Base-by-base conservation (phyloP, 2,888 invertebrate genomes). In the Ganaspis brasiliensis region DNA sequence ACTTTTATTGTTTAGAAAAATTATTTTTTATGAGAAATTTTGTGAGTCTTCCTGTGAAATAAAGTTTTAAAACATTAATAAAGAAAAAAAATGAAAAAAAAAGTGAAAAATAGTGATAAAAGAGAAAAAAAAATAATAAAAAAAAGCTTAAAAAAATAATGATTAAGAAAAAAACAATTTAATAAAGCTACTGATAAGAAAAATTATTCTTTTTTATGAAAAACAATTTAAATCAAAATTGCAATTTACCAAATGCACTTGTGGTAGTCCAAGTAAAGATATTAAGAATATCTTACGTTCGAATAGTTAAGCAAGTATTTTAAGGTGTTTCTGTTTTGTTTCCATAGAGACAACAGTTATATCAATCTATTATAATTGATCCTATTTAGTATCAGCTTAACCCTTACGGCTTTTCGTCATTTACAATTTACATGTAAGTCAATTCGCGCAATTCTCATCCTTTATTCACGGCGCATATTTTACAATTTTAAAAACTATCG, bases 401-500 rank as follows among this genome's bases (percentile, higher is more conserved):
- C 21, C 45, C 67, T 14, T 45, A 45, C 24, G 21, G 67, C 67
- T 67, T 67, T 67, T 67, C 37, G 67, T 67, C 21, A 67, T 67
- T 45, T 67, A 67, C 45, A 24, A 67, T 67, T 67, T 67, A 45
- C 40, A 67, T 67, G 45, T 45, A 45, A 67, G 67, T 67, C 67
- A 21, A 67, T 67, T 45, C 67, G 67, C 45, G 67, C 67, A 67
- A 67, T n/a, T 40, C 45, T 45, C 45, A 67, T 67, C 24, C 21
- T 45, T 45, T 19, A 67, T 67, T 40, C 14, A 24, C 6, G 9
- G 45, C 67, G 45, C 45, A 67, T 67, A 26, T 45, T 63, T 67
- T 67, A 67, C 45, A 45, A 24, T 24, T 67, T 67, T 45, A 45
- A 67, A 49, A 67, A 67, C 67, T 67, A 67, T 67, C 67, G 67